Evolutionary conservation across 2,113 vertebrate species (phyloP).

Genomic region (Arothron firmamentum): DNA sequence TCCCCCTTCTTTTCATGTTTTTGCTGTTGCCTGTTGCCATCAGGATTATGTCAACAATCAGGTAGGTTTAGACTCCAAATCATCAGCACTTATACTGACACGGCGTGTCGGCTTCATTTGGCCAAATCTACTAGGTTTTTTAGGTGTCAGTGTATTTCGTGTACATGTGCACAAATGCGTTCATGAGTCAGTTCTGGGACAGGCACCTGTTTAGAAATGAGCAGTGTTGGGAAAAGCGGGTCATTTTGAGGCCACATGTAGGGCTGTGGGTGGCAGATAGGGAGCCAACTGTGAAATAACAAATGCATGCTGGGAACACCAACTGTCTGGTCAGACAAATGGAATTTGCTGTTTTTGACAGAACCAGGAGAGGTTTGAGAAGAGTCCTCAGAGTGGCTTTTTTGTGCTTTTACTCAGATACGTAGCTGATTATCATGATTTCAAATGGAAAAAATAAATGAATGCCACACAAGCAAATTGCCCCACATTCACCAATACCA

Average conservation of each 20-base stretch:
- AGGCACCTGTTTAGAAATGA: slow-evolving; percentile 50
- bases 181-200: slow-evolving; percentile 13
- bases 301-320: slow-evolving; percentile 41
- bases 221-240: slow-evolving; percentile 19
- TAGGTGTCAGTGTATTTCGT: not conserved
- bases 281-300: slow-evolving; percentile 21
- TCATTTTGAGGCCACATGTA: slow-evolving; percentile 24
- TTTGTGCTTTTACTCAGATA: too few species aligned
- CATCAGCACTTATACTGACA: not conserved
- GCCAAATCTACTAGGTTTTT: not conserved
- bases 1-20: slow-evolving; percentile 23
- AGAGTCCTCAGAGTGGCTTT: too few species aligned
- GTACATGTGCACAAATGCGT: not conserved
- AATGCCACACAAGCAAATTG: too few species aligned
- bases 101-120: not conserved
- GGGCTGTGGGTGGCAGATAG: slow-evolving; percentile 51
- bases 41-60: slow-evolving; percentile 63
- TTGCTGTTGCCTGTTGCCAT: not conserved
- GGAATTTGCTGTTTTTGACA: not conserved
- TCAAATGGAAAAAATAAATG: too few species aligned
- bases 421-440: too few species aligned
- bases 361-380: not conserved
- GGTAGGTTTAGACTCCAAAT: slow-evolving; percentile 26
- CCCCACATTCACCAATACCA: not conserved
- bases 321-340: slow-evolving; percentile 14